Percentiles rank a stretch among this genome's conserved stretches.
Evolutionary conservation across 2,888 invertebrate genomes (phyloP).

Genomic region (Eulithis testata): DNA sequence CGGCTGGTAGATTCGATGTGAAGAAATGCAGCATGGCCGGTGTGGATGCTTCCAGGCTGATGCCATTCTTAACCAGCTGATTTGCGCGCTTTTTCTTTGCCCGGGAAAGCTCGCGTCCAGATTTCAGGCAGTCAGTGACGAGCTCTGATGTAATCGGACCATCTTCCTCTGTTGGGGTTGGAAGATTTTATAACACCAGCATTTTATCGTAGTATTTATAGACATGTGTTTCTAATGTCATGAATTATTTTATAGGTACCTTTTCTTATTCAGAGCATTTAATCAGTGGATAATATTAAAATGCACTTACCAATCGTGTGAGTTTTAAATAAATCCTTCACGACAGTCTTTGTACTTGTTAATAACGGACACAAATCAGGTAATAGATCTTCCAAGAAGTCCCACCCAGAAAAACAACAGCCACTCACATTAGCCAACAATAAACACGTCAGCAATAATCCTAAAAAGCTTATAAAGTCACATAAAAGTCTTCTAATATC

Average conservation of each 20-base stretch:
- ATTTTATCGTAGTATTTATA: too few species aligned
- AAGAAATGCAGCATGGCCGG: conserved; percentile 74
- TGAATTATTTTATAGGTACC: too few species aligned
- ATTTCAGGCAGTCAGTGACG: conserved; percentile 73
- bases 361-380: conserved; percentile 65
- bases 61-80: conserved; percentile 66
- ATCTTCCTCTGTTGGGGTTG: conserved; percentile 68
- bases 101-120: conserved; percentile 67
- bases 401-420: conserved; percentile 66
- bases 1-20: conserved; percentile 59
- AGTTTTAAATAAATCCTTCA: conserved; percentile 62
- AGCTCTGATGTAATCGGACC: conserved; percentile 82
- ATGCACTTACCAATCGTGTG: conserved; percentile 58
- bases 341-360: conserved; percentile 54
- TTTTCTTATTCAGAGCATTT: not conserved
- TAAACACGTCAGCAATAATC: conserved; percentile 48
- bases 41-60: conserved; percentile 63
- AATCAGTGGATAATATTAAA: not conserved
- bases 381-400: conserved; percentile 62
- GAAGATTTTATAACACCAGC: not conserved
- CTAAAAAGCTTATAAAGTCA: conserved; percentile 48
- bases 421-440: conserved; percentile 54
- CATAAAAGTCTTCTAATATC: conserved; percentile 47
- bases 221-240: too few species aligned
- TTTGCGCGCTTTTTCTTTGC: conserved; percentile 64